These are phyloP conservation scores for Scotopteryx bipunctaria DNA, from an alignment of 2,888 invertebrate genomes.

Conservation along the genomic window DNA sequence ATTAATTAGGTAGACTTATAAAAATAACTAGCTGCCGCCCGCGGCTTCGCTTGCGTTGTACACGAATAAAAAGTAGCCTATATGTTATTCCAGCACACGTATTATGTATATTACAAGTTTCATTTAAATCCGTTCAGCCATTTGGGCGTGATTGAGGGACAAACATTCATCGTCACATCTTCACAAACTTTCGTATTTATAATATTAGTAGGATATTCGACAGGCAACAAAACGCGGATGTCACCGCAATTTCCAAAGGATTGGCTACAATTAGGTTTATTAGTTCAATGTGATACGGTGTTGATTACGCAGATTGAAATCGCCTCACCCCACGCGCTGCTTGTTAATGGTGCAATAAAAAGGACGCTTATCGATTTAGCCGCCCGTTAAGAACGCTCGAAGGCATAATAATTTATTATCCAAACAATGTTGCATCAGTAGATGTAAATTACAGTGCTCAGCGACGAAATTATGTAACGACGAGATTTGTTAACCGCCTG, in stretches of 20 bases:
- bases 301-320: constrained; percentile 79
- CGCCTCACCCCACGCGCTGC: constrained; percentile 68
- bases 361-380: constrained; percentile 78
- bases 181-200: too few species aligned
- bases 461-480: constrained; percentile 66
- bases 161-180: too few species aligned
- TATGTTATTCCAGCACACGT: too few species aligned
- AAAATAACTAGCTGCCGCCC: too few species aligned
- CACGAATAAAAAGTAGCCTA: too few species aligned
- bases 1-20: too few species aligned
- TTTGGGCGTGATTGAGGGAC: too few species aligned
- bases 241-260: constrained; percentile 43
- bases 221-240: too few species aligned
- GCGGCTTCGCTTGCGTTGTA: too few species aligned
- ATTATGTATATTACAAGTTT: too few species aligned
- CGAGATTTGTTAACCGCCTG: constrained; percentile 74
- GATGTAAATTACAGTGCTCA: constrained; percentile 72
- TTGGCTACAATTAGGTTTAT: constrained; percentile 60
- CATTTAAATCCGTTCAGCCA: too few species aligned
- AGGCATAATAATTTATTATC: constrained; percentile 76
- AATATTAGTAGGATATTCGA: too few species aligned
- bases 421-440: constrained; percentile 74
- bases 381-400: constrained; percentile 72
- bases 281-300: constrained; percentile 57
- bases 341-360: constrained; percentile 81